Evolutionary conservation across 2,888 invertebrate genomes (phyloP).

Genomic region (Brachyopa scutellaris): DNA sequence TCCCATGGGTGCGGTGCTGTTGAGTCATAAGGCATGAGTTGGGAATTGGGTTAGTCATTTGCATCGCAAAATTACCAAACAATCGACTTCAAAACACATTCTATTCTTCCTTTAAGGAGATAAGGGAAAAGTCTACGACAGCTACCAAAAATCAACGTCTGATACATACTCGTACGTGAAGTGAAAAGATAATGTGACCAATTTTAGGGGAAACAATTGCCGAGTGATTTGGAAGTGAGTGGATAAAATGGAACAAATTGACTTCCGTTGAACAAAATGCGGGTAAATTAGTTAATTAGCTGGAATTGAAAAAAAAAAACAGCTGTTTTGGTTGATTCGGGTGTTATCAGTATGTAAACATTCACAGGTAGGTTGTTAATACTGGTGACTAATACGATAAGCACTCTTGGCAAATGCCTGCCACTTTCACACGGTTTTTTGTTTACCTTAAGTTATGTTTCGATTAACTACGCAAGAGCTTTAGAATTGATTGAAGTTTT

Average conservation of each 20-base stretch:
- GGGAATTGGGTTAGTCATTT: constrained; percentile 16
- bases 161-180: no score
- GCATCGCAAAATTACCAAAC: constrained; percentile 11
- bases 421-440: no score
- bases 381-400: no score
- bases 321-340: background rate
- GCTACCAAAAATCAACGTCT: no score
- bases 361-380: no score
- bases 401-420: no score
- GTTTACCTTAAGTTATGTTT: no score
- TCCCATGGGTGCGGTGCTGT: constrained; percentile 25
- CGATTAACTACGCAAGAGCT: no score
- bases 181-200: constrained; percentile 18
- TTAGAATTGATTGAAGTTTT: no score
- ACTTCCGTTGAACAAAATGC: constrained; percentile 17
- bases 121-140: no score
- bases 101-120: background rate
- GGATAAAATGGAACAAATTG: constrained; percentile 1
- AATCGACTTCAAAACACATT: no score
- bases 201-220: background rate
- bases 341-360: no score
- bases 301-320: background rate
- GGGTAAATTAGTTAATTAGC: constrained; percentile 12
- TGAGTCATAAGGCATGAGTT: constrained; percentile 26
- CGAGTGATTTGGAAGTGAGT: background rate